phyloP scores from a whole-genome alignment of 2,888 invertebrate species.

The Halocaridina rubra region DNA sequence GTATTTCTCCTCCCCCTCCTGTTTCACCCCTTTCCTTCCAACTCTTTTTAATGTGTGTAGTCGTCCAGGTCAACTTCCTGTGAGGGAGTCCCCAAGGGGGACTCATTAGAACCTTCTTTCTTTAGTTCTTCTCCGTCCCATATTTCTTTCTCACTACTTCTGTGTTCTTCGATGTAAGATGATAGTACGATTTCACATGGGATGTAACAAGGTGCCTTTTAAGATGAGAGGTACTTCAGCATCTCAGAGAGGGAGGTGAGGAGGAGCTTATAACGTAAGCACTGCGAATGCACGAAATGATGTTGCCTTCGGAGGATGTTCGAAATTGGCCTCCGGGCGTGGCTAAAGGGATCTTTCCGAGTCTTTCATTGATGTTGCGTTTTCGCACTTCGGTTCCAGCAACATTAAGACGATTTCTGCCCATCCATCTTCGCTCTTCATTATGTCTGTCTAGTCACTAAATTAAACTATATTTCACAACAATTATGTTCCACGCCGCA shows the following conservation, averaged over 20 bases:
- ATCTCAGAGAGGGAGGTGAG: too few species aligned
- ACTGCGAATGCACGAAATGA: not conserved
- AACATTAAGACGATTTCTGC: not conserved
- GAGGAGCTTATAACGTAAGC: too few species aligned
- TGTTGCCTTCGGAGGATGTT: not conserved
- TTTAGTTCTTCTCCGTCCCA: not conserved
- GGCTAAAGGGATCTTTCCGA: too few species aligned
- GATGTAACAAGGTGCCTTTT: too few species aligned
- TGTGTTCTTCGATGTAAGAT: not conserved
- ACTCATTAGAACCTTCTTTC: not conserved
- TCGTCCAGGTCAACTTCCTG: not conserved
- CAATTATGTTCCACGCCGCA: not conserved
- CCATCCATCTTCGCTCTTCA: not conserved
- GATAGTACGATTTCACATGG: too few species aligned
- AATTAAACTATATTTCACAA: not conserved
- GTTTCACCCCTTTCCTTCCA: not conserved
- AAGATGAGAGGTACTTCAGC: too few species aligned
- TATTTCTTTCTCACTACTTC: not conserved
- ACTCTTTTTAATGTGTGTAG: not conserved
- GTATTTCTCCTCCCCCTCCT: not conserved
- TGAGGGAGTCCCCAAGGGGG: not conserved
- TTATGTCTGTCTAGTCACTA: not conserved
- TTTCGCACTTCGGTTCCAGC: not conserved
- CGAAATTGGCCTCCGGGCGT: not conserved
- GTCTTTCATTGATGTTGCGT: too few species aligned